A percentile compares a stretch with the other conserved stretches of the same genome.
phyloP scores from a whole-genome alignment of 2,113 vertebrate species.

The Chrysemys picta region DNA sequence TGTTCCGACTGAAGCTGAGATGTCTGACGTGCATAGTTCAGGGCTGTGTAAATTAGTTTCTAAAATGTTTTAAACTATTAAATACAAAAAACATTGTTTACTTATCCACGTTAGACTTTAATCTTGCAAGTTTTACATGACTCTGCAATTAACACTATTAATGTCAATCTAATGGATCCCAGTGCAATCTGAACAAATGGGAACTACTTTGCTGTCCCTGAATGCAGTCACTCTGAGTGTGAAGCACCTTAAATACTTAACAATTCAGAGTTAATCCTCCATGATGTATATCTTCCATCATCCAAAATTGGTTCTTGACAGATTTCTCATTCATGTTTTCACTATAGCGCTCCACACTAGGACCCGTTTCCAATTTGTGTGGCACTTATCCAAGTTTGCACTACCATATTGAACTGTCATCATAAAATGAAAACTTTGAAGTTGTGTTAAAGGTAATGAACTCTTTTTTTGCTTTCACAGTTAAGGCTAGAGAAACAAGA shows the following conservation, averaged over 20 bases:
- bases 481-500: fast-evolving
- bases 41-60: neutral
- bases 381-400: neutral
- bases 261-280: neutral
- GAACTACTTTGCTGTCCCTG: neutral
- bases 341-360: neutral
- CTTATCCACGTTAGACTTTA: neutral
- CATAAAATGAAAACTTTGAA: neutral
- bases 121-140: neutral
- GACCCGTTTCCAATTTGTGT: neutral
- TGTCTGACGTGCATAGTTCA: neutral
- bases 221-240: neutral
- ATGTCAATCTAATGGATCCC: neutral
- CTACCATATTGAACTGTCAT: neutral
- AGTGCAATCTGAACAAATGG: neutral
- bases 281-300: neutral
- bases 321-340: neutral
- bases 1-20: neutral
- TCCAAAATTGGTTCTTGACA: neutral
- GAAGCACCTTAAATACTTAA: neutral
- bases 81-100: neutral
- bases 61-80: neutral
- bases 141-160: neutral
- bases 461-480: fast-evolving
- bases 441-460: fast-evolving